Evolutionary conservation across 2,888 invertebrate species (phyloP).

Genomic region (Xanthostigma xanthostigma): DNA sequence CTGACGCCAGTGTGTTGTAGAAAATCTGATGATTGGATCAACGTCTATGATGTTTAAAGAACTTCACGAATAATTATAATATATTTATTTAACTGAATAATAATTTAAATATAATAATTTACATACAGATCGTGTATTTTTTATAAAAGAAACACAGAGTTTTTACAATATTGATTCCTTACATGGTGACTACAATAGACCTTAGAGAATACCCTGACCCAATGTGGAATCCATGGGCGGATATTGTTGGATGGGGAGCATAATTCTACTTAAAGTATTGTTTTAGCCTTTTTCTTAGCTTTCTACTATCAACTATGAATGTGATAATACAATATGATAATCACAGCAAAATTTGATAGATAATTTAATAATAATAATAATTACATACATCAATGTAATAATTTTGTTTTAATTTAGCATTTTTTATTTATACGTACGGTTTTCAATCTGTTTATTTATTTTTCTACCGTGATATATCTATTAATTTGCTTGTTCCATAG

Average conservation of each 20-base stretch:
- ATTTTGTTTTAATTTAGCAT: not conserved
- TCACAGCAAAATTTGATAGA: conserved; percentile 6
- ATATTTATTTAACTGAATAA: too few relatives aligned
- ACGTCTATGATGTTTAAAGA: too few relatives aligned
- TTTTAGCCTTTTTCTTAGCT: too few relatives aligned
- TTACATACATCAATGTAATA: not conserved
- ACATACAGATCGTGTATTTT: too few relatives aligned
- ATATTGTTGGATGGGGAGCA: not conserved
- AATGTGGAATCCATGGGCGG: not conserved
- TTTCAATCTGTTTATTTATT: not conserved
- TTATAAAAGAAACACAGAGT: not conserved
- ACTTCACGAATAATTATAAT: too few relatives aligned
- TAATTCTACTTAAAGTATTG: not conserved
- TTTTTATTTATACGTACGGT: not conserved
- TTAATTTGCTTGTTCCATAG: too few relatives aligned
- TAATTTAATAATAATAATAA: not conserved
- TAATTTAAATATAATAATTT: too few relatives aligned
- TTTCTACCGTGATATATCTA: too few relatives aligned
- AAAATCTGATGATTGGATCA: too few relatives aligned
- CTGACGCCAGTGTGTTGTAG: too few relatives aligned
- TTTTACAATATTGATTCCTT: not conserved
- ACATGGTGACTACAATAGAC: not conserved
- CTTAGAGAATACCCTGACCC: not conserved
- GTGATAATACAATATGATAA: not conserved
- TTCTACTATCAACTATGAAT: not conserved